Evolutionary conservation across 2,888 invertebrate species (phyloP), one percentile per base, ranked within the genome.

Genomic region (Mechanitis messenoides): DNA sequence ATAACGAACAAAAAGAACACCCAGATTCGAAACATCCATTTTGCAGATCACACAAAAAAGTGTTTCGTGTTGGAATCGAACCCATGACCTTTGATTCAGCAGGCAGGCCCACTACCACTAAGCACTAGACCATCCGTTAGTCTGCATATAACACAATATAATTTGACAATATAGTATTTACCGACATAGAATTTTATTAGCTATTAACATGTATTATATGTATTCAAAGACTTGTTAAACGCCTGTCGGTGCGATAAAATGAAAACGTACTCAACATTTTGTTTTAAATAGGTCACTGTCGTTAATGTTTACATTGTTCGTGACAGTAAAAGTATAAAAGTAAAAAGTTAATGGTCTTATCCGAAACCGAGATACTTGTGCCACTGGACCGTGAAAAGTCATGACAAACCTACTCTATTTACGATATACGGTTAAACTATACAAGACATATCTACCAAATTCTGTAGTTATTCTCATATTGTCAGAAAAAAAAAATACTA

Each of bases 231-330:
- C 31, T 50, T 50, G 20, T 50, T 50, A 5, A n/a, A 31, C 6
- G 20, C 20, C 6, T 54, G 12, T 5, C 35, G 54, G 9, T n/a
- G n/a, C 9, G 20, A 6, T 28, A 35, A 7, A 54, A 35, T 54
- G 54, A 11, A 35, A 54, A 35, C 54, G 54, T 33, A 9, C 33
- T 54, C 33, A 12, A 33, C 33, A 60, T 63, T 62, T 61, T 60
- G 60, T 63, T 65, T 59, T 53, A 58, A 68, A 70, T 67, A 64
- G 69, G 70, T 69, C 70, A 69, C 62, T 67, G 56, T 64, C 63
- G 60, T 67, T 68, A 62, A 61, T 65, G 66, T 64, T 64, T 66
- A 65, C 68, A 66, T 53, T 60, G 65, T 58, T 53, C 63, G 59
- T 64, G 63, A 67, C 68, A 59, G 60, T 63, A 62, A 61, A 62